Base-by-base conservation (phyloP, 2,113 vertebrate genomes). In the Excalfactoria chinensis region DNA sequence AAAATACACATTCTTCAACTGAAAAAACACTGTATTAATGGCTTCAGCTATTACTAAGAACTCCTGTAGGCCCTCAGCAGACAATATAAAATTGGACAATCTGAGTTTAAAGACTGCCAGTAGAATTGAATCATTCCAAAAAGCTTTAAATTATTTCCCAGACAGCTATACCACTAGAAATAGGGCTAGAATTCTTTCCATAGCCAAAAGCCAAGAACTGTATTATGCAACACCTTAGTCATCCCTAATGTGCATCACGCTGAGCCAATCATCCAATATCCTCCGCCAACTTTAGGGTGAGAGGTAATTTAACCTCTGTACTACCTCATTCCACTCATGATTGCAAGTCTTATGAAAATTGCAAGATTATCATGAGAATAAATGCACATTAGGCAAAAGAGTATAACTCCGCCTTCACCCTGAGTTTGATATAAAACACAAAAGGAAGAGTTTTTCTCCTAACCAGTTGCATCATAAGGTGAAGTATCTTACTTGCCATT, bases 301-400 rank as follows among this genome's bases (percentile, higher is more conserved):
- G 68, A 95, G 77, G 84, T 90, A 95, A 95, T 96, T 96, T 89
- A 88, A 92, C 68, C 77, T 90, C 68, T 56, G 40, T 37, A 73
- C 51, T 49, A 86, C 51, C 67, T 95, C 60, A 49, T 95, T 90
- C 89, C 80, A 95, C 59, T 71, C 75, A 70, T 49, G 90, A 93
- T 73, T 86, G 73, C 58, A 86, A 86, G 84, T 74, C 88, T 73
- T 74, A 40, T 66, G 83, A 91, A 92, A 97, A 91, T 87, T 90
- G 90, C 64, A 89, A 86, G 64, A 95, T 89, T 90, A 88, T 0
- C 5, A 85, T 82, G 77, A 91, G 78, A 93, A 79, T 37, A 93
- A 90, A 88, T 74, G 49, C 53, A 68, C 53, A 63, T 78, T 46
- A 85, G 51, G 48, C 32, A 88, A 35, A 73, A 43, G 68, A 87